phyloP scores from a whole-genome alignment of 2,888 invertebrate genomes.

The Sepioteuthis lessoniana region DNA sequence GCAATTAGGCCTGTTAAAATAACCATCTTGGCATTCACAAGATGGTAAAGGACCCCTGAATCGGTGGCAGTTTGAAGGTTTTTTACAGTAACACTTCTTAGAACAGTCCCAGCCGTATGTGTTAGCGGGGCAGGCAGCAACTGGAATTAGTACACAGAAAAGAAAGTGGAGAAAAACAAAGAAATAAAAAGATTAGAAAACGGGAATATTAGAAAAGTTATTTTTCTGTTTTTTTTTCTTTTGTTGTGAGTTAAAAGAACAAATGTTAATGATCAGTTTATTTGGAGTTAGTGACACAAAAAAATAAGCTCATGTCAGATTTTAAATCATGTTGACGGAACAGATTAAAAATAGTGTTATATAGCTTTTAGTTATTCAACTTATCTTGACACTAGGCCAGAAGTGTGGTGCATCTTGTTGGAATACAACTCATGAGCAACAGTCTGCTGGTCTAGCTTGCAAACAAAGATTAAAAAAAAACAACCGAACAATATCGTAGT shows the following conservation, averaged over 20 bases:
- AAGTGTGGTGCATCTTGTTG: too few relatives aligned
- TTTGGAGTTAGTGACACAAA: not conserved
- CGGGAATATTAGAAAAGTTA: not conserved
- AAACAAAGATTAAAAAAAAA: too few relatives aligned
- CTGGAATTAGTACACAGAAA: slow-evolving; percentile 53
- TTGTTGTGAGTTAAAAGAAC: not conserved
- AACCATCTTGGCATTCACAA: slow-evolving; percentile 65
- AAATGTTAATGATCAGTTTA: not conserved
- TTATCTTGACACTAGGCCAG: too few relatives aligned
- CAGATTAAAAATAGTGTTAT: too few relatives aligned
- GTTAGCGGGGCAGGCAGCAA: slow-evolving; percentile 61
- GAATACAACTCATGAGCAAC: too few relatives aligned
- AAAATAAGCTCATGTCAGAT: too few relatives aligned
- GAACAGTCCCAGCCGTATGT: slow-evolving; percentile 69
- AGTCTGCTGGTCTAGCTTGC: too few relatives aligned
- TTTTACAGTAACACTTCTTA: slow-evolving; percentile 64
- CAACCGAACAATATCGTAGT: too few relatives aligned
- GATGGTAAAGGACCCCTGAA: slow-evolving; percentile 64
- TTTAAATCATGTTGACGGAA: too few relatives aligned
- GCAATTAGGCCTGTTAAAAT: slow-evolving; percentile 67
- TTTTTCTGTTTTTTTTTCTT: too few relatives aligned
- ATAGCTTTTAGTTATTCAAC: too few relatives aligned
- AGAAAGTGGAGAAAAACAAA: not conserved
- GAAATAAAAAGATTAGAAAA: not conserved
- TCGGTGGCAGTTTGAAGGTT: slow-evolving; percentile 64